phyloP scores from a whole-genome alignment of 2,888 invertebrate species.

The Myopa tessellatipennis region DNA sequence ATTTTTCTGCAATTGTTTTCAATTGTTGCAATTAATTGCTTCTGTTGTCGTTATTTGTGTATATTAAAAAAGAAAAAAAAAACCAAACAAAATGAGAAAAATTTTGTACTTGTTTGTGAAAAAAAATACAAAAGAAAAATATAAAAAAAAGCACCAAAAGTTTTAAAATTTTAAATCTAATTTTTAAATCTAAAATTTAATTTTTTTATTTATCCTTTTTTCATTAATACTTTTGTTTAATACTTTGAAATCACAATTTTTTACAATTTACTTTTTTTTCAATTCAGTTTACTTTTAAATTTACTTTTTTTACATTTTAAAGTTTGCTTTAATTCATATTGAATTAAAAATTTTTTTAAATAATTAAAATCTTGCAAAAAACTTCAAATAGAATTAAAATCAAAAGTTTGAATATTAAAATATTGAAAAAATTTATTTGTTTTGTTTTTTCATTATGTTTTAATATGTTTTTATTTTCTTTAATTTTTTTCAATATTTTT shows the following conservation, averaged over 20 bases:
- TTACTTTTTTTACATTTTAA: not conserved
- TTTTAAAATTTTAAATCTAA: not conserved
- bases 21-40: conserved; percentile 13
- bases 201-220: too few species aligned
- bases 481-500: too few species aligned
- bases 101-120: conserved; percentile 33
- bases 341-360: not conserved
- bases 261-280: not conserved
- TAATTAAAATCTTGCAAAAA: too few species aligned
- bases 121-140: conserved; percentile 28
- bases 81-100: conserved; percentile 2
- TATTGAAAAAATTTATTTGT: too few species aligned
- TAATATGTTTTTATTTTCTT: too few species aligned
- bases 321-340: not conserved
- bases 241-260: not conserved
- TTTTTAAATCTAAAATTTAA: too few species aligned
- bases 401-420: too few species aligned
- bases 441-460: too few species aligned
- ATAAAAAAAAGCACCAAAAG: conserved; percentile 4
- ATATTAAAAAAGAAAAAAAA: conserved; percentile 20
- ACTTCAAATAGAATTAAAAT: too few species aligned
- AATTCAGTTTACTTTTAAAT: not conserved
- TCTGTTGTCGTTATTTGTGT: conserved; percentile 34
- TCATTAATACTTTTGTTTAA: not conserved
- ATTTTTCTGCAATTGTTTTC: conserved; percentile 28